Base-by-base conservation (phyloP, 2,113 vertebrate genomes). In the Takifugu flavidus region DNA sequence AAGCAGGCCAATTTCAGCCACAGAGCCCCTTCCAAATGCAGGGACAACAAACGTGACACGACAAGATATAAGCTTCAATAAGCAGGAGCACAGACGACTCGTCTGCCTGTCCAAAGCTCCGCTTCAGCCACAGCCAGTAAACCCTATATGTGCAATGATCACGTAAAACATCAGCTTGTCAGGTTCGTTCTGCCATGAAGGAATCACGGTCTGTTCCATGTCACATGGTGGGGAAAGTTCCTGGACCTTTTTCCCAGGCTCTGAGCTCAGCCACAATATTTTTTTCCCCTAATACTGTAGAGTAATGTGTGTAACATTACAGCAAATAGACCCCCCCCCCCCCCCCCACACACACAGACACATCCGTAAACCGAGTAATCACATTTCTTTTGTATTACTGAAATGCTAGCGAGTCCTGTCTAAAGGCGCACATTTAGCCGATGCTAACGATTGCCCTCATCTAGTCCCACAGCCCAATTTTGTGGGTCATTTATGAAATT, bases 1-100 rank as follows among this genome's bases (percentile, higher is more conserved):
- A 47, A 77, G 64, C 60, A 1, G 59, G 74, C 34, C 8, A 39
- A 10, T 10, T 39, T 39, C 34, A 39, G 34, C 2, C 34, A 39
- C 6, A 39, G 8, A 53, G 70, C 58, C 77, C 65, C 64, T 62
- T 61, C 27, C 12, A 74, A 67, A 78, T 13, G 51, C 72, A 59
- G 62, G 65, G 5, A 70, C 65, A 73, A 42, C 58, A 74, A 82
- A 79, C 79, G 72, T 72, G 72, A 79, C 74, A 70, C 67, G 71
- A 81, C 71, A 68, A 57, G 51, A 70, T 55, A 73, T 82, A 70
- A 78, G 72, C 70, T 66, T 70, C 75, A 67, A 59, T 78, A 68
- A 71, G 58, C 13, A 34, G n/a, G 61, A 25, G 57, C 72, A 71
- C 65, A 68, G 75, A 82, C 57, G 67, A 78, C 50, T 71, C 64